phyloP scores from a whole-genome alignment of 2,797 vertebrate species.

The Argya squamiceps region DNA sequence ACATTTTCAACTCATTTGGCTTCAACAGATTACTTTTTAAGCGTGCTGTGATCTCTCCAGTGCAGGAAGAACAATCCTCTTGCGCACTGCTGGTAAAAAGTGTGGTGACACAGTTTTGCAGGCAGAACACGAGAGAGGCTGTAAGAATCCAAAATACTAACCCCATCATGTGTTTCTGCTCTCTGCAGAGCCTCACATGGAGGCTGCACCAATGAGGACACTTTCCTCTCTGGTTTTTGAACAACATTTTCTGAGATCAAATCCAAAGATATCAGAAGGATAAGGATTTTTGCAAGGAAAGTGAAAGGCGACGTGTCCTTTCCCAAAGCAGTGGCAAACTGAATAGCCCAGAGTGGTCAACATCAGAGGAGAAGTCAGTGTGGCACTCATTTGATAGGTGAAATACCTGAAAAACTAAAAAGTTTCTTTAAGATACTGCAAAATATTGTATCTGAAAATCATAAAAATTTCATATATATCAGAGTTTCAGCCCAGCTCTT shows the following conservation, averaged over 20 bases:
- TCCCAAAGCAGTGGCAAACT: neutral
- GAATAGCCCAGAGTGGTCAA: neutral
- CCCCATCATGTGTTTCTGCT: neutral
- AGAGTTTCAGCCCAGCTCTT: neutral
- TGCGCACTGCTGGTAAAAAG: neutral
- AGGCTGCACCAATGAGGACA: neutral
- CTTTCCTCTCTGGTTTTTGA: neutral
- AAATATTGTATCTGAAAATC: neutral
- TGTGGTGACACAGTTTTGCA: accelerated
- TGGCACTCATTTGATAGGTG: neutral
- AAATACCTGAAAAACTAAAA: neutral
- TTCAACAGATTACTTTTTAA: neutral
- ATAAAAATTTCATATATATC: neutral
- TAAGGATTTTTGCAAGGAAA: neutral
- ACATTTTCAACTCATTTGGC: neutral
- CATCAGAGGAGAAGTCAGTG: neutral
- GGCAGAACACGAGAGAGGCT: accelerated
- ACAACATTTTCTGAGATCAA: accelerated
- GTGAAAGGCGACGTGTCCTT: neutral
- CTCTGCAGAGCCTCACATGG: neutral
- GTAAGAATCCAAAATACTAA: neutral
- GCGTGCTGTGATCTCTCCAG: neutral
- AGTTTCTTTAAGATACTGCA: neutral
- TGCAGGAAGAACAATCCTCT: neutral
- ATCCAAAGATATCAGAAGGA: neutral